Base-by-base conservation (phyloP, 1,140 invertebrate species). In the Heliconius hewitsoni region DNA sequence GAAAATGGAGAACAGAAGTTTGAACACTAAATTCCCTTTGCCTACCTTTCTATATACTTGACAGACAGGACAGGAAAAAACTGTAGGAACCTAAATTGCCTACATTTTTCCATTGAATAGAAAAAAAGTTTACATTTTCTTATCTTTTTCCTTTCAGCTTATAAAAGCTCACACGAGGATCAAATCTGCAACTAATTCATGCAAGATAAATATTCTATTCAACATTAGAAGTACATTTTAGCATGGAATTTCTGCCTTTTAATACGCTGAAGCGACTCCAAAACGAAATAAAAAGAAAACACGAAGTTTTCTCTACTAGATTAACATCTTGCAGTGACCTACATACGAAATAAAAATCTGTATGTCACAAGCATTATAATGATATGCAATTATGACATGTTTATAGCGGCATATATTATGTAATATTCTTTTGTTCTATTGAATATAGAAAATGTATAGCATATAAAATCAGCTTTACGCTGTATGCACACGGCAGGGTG, bases 261-360 rank as follows among this genome's bases (percentile, higher is more conserved):
- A 27, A 66, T 30, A 27, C 23, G 60, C 4, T 13, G 23, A 66
- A 16, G 23, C n/a, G 55, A 9, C 8, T 57, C 9, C 23, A 11
- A 66, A 66, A 27, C 11, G 23, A 66, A 30, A 66, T 66, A 66
- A 66, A 66, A 30, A 66, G 11, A 66, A 66, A 9, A 60, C 19
- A 23, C 55, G 55, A 57, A 27, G 60, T 30, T 66, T 27, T 66
- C 60, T 66, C 60, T 66, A 30, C 60, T 30, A 27, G 60, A 66
- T 66, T 66, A 66, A 66, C 60, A 66, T 66, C 60, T 66, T 30
- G 60, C 27, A 66, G 60, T 66, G 60, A 66, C 60, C 60, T 66
- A 66, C 11, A 27, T 66, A 5, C 23, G 27, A 66, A 30, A 27
- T 66, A 27, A 11, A 66, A 66, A 30, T 66, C 60, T 66, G 60